Evolutionary conservation across 2,113 vertebrate species (phyloP).

Genomic region (Vulpes lagopus): DNA sequence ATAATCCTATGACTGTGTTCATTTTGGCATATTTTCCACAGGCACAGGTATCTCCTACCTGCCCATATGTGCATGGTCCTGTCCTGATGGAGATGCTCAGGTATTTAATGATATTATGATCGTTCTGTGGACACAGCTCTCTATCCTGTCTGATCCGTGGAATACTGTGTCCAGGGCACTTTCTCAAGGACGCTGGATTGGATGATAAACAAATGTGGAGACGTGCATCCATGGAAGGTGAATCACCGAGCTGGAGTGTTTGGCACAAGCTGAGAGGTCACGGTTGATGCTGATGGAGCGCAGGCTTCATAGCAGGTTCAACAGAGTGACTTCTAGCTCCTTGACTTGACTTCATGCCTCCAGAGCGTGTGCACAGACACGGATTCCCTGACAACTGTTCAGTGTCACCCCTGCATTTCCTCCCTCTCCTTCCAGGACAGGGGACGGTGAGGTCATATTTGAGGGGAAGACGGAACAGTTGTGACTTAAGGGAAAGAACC

Average conservation of each 20-base stretch:
- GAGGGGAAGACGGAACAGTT: not conserved
- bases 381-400: fast-evolving
- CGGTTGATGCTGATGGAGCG: fast-evolving
- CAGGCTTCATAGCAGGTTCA: fast-evolving
- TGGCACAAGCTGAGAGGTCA: not conserved
- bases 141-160: fast-evolving
- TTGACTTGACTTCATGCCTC: fast-evolving
- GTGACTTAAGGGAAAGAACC: not conserved
- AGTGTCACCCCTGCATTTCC: fast-evolving
- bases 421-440: not conserved
- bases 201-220: not conserved
- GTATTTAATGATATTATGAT: fast-evolving
- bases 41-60: fast-evolving
- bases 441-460: not conserved
- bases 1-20: too few species aligned
- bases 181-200: not conserved
- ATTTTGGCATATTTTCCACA: fast-evolving
- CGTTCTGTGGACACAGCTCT: fast-evolving
- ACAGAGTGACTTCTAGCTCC: too few species aligned
- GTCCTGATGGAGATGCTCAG: fast-evolving
- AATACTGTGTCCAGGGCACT: not conserved
- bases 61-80: fast-evolving
- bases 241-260: fast-evolving
- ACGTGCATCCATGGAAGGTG: fast-evolving
- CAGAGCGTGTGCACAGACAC: fast-evolving